Conservation (phyloP, 2,113 vertebrate genomes). For the Prolemur simus region DNA sequence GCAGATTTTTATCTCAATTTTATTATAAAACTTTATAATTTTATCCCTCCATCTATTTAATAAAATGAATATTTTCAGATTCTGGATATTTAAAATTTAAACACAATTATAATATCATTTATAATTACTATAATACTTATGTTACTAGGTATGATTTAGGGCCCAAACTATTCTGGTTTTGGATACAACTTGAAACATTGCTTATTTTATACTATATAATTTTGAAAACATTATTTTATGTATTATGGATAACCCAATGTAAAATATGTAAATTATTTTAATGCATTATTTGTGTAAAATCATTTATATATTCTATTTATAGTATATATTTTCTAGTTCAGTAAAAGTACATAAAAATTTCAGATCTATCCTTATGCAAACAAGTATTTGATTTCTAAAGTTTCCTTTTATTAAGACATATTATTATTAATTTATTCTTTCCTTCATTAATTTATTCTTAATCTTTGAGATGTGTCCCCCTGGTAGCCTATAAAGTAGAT, state of each 20-base stretch:
- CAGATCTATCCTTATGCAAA: slow-evolving; percentile 65
- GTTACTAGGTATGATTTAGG: background rate
- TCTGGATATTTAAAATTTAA: slow-evolving; percentile 34
- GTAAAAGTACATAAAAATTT: slow-evolving; percentile 73
- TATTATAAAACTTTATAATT: slow-evolving; percentile 29
- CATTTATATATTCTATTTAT: slow-evolving; percentile 72
- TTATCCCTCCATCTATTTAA: slow-evolving; percentile 41
- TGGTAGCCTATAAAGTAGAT: background rate
- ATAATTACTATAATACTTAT: background rate
- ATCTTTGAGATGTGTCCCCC: background rate
- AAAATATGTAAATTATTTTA: slow-evolving; percentile 73
- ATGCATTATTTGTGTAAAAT: slow-evolving; percentile 74
- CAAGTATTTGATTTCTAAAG: slow-evolving; percentile 62
- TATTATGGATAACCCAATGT: slow-evolving; percentile 71
- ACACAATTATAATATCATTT: slow-evolving; percentile 7
- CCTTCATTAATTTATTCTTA: background rate
- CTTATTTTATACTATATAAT: slow-evolving; percentile 37
- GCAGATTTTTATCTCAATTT: slow-evolving; percentile 41
- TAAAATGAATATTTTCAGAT: slow-evolving; percentile 37
- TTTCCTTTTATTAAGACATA: background rate
- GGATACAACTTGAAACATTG: slow-evolving; percentile 13
- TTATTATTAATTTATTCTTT: background rate
- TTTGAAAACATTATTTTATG: slow-evolving; percentile 26
- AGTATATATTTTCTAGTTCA: slow-evolving; percentile 75
- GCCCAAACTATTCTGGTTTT: background rate